A percentile compares a stretch with the other conserved stretches of the same genome.
Conservation (phyloP, 2,113 vertebrate species). For the Notothenia coriiceps region DNA sequence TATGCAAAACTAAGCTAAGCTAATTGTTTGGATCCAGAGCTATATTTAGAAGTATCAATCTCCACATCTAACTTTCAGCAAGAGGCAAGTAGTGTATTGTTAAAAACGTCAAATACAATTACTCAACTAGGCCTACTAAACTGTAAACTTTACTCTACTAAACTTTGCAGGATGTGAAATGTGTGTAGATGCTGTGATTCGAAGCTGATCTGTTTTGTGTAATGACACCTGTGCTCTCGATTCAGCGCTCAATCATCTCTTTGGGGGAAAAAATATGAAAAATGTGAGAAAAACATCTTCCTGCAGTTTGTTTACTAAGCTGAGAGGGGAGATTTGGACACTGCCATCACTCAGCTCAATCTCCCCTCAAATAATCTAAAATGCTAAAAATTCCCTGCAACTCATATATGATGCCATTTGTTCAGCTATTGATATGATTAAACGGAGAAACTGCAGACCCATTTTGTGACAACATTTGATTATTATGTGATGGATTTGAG, state of each 20-base stretch:
- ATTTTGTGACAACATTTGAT: conserved; percentile 19
- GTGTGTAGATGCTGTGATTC: neutral
- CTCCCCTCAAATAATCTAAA: conserved; percentile 19
- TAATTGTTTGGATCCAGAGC: neutral
- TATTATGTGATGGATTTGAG: conserved; percentile 6
- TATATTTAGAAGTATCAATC: neutral
- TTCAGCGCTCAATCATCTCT: neutral
- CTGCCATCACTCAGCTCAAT: conserved; percentile 2
- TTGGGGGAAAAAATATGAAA: neutral
- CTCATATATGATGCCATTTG: conserved; percentile 22
- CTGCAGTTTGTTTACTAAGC: conserved; percentile 42
- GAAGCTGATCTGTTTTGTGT: neutral
- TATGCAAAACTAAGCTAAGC: neutral
- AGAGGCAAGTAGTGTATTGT: neutral
- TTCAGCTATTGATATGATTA: conserved; percentile 28
- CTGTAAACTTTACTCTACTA: too few relatives aligned
- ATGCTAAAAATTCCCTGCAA: conserved; percentile 13
- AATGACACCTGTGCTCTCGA: neutral
- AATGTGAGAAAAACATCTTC: neutral
- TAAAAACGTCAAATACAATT: too few relatives aligned
- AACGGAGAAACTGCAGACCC: conserved; percentile 18
- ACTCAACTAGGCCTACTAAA: neutral
- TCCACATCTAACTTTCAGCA: neutral
- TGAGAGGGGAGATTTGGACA: neutral
- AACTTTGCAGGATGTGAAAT: neutral